Base-by-base conservation (phyloP, 2,113 vertebrate genomes). In the Suncus etruscus region DNA sequence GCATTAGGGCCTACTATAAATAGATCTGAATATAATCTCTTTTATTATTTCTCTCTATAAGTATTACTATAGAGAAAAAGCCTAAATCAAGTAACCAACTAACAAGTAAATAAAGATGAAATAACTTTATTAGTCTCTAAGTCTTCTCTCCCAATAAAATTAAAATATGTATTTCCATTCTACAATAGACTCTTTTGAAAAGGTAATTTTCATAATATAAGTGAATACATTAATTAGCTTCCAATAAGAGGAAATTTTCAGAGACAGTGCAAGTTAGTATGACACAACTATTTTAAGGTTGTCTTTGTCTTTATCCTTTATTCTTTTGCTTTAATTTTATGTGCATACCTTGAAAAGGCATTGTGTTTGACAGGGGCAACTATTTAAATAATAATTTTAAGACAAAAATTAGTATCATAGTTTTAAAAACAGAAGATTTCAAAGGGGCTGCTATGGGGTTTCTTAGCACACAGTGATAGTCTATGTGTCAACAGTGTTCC, bases 361-460 rank as follows among this genome's bases (percentile, higher is more conserved):
- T 86, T 95, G 45, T 54, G 7, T 90, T 86, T 90, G 86, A 86
- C 12, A 80, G 32, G 9, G 70, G 24, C 5, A 90, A 9, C 51
- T 83, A 70, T 75, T 95, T 90, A 78, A 90, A 47, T 83, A 12
- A 47, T 82, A 92, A 70, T 63, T 93, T 29, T 79, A 82, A 81
- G 15, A 32, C 3, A 54, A 74, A 81, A 87, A 73, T 54, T 48
- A 48, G 4, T 86, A 78, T 25, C 65, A 69, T 2, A 63, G 73
- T 91, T 63, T n/a, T 63, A 9, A 47, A 86, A 83, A 29, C 15
- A 74, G 47, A 27, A 63, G 2, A 80, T 90, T 92, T 84, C 6
- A 69, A 83, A 90, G 48, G 73, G 48, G 39, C 79, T 75, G 22
- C n/a, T 16, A 29, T 45, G 58, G 90, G 14, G 1, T 3, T 69